A percentile compares a stretch with the other conserved stretches of the same genome.
Conservation (phyloP, 2,113 vertebrate genomes). For the Chionomys nivalis region DNA sequence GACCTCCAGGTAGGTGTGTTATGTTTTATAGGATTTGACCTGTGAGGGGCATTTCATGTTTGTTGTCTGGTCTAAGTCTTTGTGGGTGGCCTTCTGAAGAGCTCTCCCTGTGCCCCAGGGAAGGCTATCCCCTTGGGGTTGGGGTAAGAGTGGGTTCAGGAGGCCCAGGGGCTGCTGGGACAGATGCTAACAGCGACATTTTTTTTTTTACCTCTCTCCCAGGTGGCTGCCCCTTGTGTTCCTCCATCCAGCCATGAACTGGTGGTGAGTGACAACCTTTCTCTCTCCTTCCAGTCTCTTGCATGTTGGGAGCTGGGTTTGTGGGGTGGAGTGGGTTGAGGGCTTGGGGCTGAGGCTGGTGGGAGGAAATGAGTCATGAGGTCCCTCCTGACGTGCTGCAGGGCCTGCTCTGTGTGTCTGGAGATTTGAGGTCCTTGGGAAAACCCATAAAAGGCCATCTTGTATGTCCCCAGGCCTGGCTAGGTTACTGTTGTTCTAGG, state of each 20-base stretch:
- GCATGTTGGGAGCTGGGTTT: neutral
- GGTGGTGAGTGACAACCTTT: conserved; percentile 73
- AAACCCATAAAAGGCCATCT: conserved; percentile 78
- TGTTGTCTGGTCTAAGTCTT: neutral
- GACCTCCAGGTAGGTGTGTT: neutral
- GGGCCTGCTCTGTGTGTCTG: conserved; percentile 62
- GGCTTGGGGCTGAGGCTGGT: neutral
- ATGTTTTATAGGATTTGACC: neutral
- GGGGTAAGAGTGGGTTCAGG: neutral
- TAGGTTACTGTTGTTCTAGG: conserved; percentile 50
- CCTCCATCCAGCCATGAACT: conserved; percentile 80
- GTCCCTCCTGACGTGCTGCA: conserved; percentile 61
- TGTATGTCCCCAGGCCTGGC: conserved; percentile 5
- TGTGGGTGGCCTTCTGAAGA: neutral
- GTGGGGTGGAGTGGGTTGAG: conserved; percentile 28
- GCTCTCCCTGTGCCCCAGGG: neutral
- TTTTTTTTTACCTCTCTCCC: conserved; percentile 37
- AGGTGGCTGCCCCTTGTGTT: conserved; percentile 80
- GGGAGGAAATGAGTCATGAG: conserved; percentile 76
- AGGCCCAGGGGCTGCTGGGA: neutral
- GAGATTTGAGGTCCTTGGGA: conserved; percentile 50
- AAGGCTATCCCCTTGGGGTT: neutral
- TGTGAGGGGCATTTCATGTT: neutral
- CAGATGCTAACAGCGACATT: conserved; percentile 59
- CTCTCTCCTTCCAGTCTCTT: neutral